These are phyloP conservation scores for Brachionus plicatilis DNA, from an alignment of 1,140 invertebrate species.

Conservation along the genomic window DNA sequence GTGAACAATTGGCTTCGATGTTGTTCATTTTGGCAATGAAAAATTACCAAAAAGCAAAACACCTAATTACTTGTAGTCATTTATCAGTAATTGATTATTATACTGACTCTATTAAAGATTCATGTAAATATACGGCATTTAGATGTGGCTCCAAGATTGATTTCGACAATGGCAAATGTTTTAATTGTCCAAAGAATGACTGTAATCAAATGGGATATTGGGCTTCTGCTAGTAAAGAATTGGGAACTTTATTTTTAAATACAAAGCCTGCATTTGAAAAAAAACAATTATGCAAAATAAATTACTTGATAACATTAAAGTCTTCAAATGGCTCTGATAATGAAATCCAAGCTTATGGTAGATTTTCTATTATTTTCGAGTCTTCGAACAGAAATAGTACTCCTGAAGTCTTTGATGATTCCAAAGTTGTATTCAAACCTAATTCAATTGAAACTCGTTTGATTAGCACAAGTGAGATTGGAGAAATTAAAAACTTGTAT, in stretches of 20 bases:
- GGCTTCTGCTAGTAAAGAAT: neutral
- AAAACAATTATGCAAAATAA: neutral
- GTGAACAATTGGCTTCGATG: neutral
- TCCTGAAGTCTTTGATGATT: neutral
- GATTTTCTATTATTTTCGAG: neutral
- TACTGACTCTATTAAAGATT: conserved; percentile 3
- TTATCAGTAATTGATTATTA: neutral
- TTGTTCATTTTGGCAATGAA: neutral
- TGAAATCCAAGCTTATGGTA: neutral
- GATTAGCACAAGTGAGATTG: neutral
- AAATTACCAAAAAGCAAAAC: neutral
- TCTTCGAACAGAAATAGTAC: neutral
- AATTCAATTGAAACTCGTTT: neutral
- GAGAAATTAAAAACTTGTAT: neutral
- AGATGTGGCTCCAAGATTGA: neutral
- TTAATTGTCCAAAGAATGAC: neutral
- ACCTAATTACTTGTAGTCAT: neutral
- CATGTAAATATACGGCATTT: conserved; percentile 5
- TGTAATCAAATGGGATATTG: conserved; percentile 40
- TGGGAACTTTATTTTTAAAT: conserved; percentile 26
- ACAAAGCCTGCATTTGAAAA: neutral
- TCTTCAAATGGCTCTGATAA: neutral
- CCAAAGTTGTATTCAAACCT: neutral
- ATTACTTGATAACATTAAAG: neutral
- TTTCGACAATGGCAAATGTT: conserved; percentile 30